phyloP scores from a whole-genome alignment of 2,113 vertebrate genomes.

The Chloropsis cyanopogon region DNA sequence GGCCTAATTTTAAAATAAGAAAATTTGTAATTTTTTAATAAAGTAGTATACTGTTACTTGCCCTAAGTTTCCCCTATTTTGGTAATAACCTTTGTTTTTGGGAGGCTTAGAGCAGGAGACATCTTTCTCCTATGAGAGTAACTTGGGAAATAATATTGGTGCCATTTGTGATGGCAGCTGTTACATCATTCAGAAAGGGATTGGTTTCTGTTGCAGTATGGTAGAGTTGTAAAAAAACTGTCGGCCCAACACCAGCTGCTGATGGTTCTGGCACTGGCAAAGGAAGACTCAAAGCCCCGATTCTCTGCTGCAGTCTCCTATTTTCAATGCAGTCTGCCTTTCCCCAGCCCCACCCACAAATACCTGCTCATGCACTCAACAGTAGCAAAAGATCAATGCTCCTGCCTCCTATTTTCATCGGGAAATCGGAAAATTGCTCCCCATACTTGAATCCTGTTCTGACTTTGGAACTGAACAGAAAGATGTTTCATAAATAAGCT shows the following conservation, averaged over 20 bases:
- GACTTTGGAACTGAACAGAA: background rate
- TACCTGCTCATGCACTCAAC: background rate
- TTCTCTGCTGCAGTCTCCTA: background rate
- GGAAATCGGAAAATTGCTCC: background rate
- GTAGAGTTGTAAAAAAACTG: background rate
- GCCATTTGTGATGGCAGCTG: background rate
- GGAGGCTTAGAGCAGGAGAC: background rate
- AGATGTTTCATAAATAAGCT: background rate
- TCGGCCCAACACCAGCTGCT: background rate
- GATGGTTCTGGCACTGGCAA: background rate
- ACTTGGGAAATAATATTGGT: background rate
- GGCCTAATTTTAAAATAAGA: constrained; percentile 7
- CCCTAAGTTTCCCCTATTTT: background rate
- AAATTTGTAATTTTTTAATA: background rate
- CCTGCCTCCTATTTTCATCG: background rate
- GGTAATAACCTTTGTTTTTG: background rate
- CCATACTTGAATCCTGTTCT: background rate
- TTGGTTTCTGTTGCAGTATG: background rate
- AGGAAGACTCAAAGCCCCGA: too few species aligned
- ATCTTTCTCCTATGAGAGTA: constrained; percentile 15
- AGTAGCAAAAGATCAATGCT: background rate
- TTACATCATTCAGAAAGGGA: background rate
- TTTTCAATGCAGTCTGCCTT: background rate
- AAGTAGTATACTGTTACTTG: background rate
- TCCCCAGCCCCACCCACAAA: background rate